Base-by-base conservation (phyloP, 2,888 invertebrate genomes). In the Pharmacophagus antenor region DNA sequence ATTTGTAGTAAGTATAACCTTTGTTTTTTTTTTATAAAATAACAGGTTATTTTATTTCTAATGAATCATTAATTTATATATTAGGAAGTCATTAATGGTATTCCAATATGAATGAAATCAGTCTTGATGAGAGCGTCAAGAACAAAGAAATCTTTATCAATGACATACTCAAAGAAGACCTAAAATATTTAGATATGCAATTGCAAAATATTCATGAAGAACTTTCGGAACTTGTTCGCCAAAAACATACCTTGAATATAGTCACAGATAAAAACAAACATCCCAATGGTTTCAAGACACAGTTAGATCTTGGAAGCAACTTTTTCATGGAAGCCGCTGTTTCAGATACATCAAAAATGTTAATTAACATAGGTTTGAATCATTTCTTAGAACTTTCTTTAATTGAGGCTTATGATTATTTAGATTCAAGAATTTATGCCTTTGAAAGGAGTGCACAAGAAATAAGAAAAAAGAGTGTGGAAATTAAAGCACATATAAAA, bases 301-400 rank as follows among this genome's bases (percentile, higher is more conserved):
- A 89, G 72, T 92, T 97, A 23, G 95, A 97, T 76, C 84, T 97
- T 27, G 97, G 97, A n/a, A 94, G 95, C 69, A 95, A 95, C 77
- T 95, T 96, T 67, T 97, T 95, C 71, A 94, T 95, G 77, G 94
- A 96, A 78, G 96, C 96, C 0, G 86, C 93, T 57, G 93, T 96
- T 55, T 84, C 91, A 54, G 93, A 95, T 74, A 87, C 93, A 1
- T 92, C 93, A 0, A 91, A 82, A 44, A 92, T 97, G 54, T 84
- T 94, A 22, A 91, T 97, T 22, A 93, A 95, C 74, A 85, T 97
- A 62, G 97, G 97, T 0, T 92, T 95, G 67, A 94, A 95, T 56
- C 92, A 94, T 71, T 96, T 92, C 77, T 82, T 97, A 31, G 95
- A 96, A 73, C 93, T 96, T 68, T 93, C 92, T 7, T 71, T 93